Conservation (phyloP, 2,113 vertebrate species). For the Acrocephalus arundinaceus region DNA sequence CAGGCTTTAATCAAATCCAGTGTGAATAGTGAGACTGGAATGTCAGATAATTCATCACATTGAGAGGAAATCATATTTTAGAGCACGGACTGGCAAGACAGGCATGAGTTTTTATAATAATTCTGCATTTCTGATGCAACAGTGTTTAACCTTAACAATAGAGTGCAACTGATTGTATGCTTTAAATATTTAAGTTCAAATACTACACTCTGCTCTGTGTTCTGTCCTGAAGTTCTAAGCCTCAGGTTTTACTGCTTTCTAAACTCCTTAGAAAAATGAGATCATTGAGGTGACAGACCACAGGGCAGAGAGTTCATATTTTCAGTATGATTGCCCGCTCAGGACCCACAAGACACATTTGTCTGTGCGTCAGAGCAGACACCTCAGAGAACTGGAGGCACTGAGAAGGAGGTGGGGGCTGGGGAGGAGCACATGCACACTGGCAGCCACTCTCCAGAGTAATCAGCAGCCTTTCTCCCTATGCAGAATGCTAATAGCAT, state of each 20-base stretch:
- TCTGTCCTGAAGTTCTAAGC: not conserved
- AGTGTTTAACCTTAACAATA: not conserved
- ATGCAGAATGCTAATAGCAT: conserved; percentile 27
- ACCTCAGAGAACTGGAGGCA: not conserved
- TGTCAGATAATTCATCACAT: conserved; percentile 15
- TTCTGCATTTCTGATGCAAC: conserved; percentile 6
- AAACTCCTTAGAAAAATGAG: not conserved
- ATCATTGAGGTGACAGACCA: not conserved
- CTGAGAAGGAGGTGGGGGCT: not conserved
- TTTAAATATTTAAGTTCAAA: not conserved
- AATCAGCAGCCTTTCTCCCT: conserved; percentile 17
- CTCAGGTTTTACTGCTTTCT: not conserved
- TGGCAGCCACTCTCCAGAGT: not conserved
- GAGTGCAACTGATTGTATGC: not conserved
- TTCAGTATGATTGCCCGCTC: not conserved
- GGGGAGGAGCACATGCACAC: not conserved
- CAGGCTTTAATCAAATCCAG: conserved; percentile 38
- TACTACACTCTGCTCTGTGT: not conserved
- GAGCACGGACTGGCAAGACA: not conserved
- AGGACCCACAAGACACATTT: not conserved
- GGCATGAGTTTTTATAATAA: not conserved
- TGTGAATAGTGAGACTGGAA: not conserved
- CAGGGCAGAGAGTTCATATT: not conserved
- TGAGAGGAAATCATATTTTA: not conserved
- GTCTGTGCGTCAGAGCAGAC: not conserved